Base-by-base conservation (phyloP, 2,113 vertebrate species). In the Pygoscelis adeliae region DNA sequence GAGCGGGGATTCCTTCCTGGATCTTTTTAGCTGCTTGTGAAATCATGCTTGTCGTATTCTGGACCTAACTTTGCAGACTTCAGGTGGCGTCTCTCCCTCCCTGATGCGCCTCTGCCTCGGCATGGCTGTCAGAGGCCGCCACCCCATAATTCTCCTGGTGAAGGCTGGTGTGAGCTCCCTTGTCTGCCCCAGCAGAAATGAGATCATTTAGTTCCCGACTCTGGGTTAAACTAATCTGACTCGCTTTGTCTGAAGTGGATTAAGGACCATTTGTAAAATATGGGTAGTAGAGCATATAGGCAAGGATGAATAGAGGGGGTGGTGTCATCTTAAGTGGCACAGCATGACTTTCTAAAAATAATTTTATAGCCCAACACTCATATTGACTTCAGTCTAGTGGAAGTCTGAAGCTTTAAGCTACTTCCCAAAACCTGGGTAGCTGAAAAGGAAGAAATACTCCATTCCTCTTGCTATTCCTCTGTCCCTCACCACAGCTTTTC, bases 111-210 rank as follows among this genome's bases (percentile, higher is more conserved):
- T 16, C 5, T 62, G n/a, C 8, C 49, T 81, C 7, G 9, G 21
- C 61, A 13, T 16, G 34, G 59, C 87, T 83, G n/a, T 38, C 6
- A 14, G 32, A 59, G 53, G 36, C 81, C 25, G 11, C 34, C 3
- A 1, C 58, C 40, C 10, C 0, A 0, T 44, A 29, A 8, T 65
- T 73, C n/a, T 85, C 15, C 36, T 44, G 16, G 5, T 23, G 27
- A 61, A 70, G 53, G 38, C 52, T 62, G 40, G 13, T 55, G 19
- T 8, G 14, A 79, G 27, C 22, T 67, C 19, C 30, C 32, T 46
- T 1, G 1, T 50, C 42, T 72, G 49, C 42, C 22, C 10, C 4
- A 62, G 52, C 15, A 6, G 2, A 81, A 82, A 36, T 10, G 32
- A 74, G 16, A 30, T 3, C 6, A 36, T 55, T 76, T 30, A 78